A percentile compares a stretch with the other conserved stretches of the same genome.
Conservation (phyloP, 1,140 invertebrate species). For the Drosophila leontia region DNA sequence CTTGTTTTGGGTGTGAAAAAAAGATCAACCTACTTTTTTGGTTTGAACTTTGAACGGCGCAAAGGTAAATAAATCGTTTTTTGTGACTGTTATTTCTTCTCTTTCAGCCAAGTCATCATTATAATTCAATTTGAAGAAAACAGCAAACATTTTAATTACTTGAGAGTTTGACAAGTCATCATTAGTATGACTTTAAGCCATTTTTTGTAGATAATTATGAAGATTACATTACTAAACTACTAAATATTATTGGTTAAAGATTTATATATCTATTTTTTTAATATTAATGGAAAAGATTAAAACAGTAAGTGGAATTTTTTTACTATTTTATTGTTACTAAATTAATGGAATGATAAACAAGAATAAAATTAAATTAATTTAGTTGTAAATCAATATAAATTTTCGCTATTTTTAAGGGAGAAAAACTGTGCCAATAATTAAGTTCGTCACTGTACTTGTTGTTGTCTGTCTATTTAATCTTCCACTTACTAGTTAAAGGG, state of each 20-base stretch:
- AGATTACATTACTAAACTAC: no score
- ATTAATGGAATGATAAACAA: no score
- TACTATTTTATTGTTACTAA: no score
- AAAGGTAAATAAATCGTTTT: not conserved
- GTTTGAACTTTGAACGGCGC: slow-evolving; percentile 23
- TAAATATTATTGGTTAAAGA: no score
- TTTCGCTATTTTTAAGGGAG: no score
- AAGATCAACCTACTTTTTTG: slow-evolving; percentile 3
- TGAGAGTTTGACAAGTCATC: not conserved
- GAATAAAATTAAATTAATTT: no score
- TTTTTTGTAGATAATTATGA: not conserved
- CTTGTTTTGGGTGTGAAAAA: not conserved
- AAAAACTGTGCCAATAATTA: no score
- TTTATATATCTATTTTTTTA: no score
- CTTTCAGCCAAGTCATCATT: slow-evolving; percentile 5
- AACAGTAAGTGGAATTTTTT: no score
- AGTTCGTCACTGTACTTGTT: no score
- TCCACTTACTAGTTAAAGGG: not conserved
- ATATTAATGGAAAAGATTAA: no score
- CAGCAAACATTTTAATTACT: slow-evolving; percentile 1
- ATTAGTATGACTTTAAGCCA: not conserved
- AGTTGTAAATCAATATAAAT: no score
- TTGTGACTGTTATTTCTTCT: not conserved
- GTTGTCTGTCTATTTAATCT: not conserved
- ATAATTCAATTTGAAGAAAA: not conserved